These are phyloP conservation scores for Megalopta genalis DNA, from an alignment of 1,140 invertebrate species.

Conservation along the genomic window DNA sequence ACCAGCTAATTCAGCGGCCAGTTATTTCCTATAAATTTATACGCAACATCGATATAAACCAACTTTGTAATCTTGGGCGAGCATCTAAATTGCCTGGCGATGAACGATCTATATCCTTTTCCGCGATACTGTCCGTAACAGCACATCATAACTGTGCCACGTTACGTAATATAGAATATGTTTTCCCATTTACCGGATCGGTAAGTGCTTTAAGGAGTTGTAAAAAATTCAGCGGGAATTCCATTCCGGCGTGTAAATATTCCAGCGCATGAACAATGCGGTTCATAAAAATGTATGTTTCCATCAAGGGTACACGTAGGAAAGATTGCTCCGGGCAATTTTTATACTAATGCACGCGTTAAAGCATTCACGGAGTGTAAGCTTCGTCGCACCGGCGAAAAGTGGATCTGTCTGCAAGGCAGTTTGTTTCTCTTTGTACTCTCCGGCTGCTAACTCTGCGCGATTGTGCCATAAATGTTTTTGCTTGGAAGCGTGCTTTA, in stretches of 20 bases:
- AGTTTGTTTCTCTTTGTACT: not conserved
- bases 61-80: not conserved
- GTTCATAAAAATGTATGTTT: not conserved
- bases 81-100: not conserved
- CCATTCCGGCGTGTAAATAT: not conserved
- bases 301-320: not conserved
- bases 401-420: not conserved
- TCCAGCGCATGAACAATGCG: not conserved
- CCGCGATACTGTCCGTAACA: not conserved
- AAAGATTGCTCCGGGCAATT: not conserved
- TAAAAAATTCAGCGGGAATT: not conserved
- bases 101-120: slow-evolving; percentile 9
- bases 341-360: not conserved
- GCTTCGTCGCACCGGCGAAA: not conserved
- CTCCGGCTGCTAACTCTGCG: not conserved
- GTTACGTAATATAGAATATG: not conserved
- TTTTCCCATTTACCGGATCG: not conserved
- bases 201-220: not conserved
- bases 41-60: no score
- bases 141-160: not conserved
- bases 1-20: no score
- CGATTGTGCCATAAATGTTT: not conserved
- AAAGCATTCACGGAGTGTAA: not conserved
- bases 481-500: no score
- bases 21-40: no score